Base-by-base conservation (phyloP, 2,888 invertebrate genomes). In the Eupeodes latifasciatus region DNA sequence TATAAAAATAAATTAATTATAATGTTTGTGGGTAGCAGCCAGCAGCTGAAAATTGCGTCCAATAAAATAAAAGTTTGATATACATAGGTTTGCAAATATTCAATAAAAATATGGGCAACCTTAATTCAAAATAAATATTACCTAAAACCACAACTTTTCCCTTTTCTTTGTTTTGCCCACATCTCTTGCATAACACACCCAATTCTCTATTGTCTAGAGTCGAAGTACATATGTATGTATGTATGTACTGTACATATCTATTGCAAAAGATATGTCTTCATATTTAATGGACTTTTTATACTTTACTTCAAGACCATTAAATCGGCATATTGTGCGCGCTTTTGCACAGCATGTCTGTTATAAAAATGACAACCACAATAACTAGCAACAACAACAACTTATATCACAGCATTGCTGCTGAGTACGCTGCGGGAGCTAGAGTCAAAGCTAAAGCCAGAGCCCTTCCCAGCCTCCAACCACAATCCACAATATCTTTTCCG, bases 181-280 rank as follows among this genome's bases (percentile, higher is more conserved):
- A 40, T 59, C 59, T 59, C 59, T 86, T 86, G 74, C 83, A 79
- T 79, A 86, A 86, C 76, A 55, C 27, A 57, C 69, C 78, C 75
- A 55, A 79, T 83, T 79, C 83, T 36, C 83, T 47, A 79, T 82
- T 86, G 82, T 79, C 76, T 27, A 27, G 27, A 27, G 27, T 27
- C 27, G 27, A 27, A 27, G 27, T 27, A 27, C 27, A 1, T 27
- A 27, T 1, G 1, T 19, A 19, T 27, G 27, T 27, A 27, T 1
- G 1, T 19, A 19, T 27, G 27, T 27, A 27, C 27, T 27, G 9
- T 77, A 78, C 62, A 61, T 80, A 51, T 79, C 69, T 75, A 75
- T 83, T 79, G 86, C 74, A 74, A 72, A 74, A 72, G 49, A 78
- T 81, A 72, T 82, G 79, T 72, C 64, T 64, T 83, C 75, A 49